phyloP scores from a whole-genome alignment of 2,113 vertebrate genomes.

The Lophochroa leadbeateri region DNA sequence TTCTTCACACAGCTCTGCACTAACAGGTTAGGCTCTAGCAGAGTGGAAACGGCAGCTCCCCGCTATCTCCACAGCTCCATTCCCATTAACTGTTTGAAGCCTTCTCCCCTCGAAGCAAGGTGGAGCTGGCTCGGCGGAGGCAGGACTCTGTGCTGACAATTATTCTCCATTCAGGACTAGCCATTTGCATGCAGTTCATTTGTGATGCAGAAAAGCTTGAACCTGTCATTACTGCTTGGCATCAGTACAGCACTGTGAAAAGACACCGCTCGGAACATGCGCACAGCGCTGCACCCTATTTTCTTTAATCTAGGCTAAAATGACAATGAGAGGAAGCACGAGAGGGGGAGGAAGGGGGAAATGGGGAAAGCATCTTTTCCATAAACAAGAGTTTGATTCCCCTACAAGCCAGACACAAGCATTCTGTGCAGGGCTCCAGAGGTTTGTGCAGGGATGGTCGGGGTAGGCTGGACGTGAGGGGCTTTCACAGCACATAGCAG shows the following conservation, averaged over 20 bases:
- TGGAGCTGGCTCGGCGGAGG: not conserved
- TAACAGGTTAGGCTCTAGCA: constrained; percentile 61
- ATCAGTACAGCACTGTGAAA: constrained; percentile 65
- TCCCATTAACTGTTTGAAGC: constrained; percentile 42
- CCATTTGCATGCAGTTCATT: constrained; percentile 80
- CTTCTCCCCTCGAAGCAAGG: not conserved
- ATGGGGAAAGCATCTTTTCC: not conserved
- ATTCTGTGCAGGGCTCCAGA: not conserved
- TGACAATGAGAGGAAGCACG: constrained; percentile 39
- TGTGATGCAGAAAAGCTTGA: constrained; percentile 76
- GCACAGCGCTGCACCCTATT: constrained; percentile 31
- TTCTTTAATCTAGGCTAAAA: constrained; percentile 62
- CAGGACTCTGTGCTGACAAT: constrained; percentile 62
- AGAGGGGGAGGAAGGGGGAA: not conserved
- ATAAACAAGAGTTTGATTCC: not conserved
- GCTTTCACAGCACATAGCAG: fast-evolving
- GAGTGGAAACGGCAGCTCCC: constrained; percentile 68
- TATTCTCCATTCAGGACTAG: constrained; percentile 69
- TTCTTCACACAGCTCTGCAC: constrained; percentile 71
- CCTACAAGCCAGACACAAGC: not conserved
- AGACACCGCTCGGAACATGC: constrained; percentile 50
- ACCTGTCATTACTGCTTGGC: constrained; percentile 79
- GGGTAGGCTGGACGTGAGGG: not conserved
- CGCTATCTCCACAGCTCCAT: not conserved
- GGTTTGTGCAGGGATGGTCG: fast-evolving